Evolutionary conservation across 2,888 invertebrate genomes (phyloP).

Genomic region (Toxonevra muliebris): DNA sequence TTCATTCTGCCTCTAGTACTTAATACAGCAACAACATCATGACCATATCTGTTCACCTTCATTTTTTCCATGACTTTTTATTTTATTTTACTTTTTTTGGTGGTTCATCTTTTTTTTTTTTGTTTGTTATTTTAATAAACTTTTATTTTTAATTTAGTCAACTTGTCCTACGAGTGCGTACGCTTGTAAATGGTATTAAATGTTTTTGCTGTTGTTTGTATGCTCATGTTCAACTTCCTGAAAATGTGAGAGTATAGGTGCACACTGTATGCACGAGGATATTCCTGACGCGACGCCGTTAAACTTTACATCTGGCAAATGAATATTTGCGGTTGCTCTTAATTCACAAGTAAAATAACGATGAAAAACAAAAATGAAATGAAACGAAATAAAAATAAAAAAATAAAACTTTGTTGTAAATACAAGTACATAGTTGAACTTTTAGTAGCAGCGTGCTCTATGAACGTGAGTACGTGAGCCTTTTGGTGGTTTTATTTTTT

Average conservation of each 20-base stretch:
- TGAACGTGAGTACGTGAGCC: too few species aligned
- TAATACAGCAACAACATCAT: not conserved
- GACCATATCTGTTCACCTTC: conserved; percentile 3
- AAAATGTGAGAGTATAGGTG: not conserved
- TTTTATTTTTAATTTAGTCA: conserved; percentile 60
- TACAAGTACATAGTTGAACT: not conserved
- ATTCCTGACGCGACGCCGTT: conserved; percentile 44
- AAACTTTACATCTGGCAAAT: conserved; percentile 65
- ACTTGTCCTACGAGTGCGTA: conserved; percentile 43
- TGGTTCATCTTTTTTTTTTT: conserved; percentile 33
- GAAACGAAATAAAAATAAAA: conserved; percentile 29
- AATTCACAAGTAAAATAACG: conserved; percentile 64
- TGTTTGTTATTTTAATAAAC: conserved; percentile 57
- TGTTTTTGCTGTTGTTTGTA: conserved; percentile 32
- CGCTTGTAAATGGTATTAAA: conserved; percentile 31
- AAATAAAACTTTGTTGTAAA: conserved; percentile 12
- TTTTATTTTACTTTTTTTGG: conserved; percentile 26
- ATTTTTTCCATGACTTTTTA: conserved; percentile 6
- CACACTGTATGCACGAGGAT: not conserved
- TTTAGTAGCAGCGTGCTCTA: too few species aligned
- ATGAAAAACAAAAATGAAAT: conserved; percentile 41
- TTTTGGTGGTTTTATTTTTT: not conserved
- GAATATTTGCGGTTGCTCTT: conserved; percentile 66
- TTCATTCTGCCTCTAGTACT: not conserved
- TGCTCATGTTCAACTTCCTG: conserved; percentile 10